Base-by-base conservation (phyloP, 2,888 invertebrate genomes). In the Ormyrus nitidulus region DNA sequence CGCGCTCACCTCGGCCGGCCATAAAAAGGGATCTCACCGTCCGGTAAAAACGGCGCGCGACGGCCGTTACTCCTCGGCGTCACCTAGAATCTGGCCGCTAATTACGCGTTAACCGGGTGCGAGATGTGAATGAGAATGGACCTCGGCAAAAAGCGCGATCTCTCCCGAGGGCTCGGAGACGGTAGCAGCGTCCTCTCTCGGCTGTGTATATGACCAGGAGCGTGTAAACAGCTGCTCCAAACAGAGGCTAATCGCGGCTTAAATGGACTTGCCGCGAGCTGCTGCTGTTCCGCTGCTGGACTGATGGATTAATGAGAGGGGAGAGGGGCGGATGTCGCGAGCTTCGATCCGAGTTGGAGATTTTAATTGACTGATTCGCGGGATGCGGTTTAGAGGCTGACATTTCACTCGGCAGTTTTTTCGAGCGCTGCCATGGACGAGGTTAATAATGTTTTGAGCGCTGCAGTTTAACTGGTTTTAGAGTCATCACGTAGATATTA, bases 11-110 rank as follows among this genome's bases (percentile, higher is more conserved):
- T 46, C 19, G 1, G 11, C 46, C 58, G n/a, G 48, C 66, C 58
- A 13, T 34, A 34, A 34, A 34, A 34, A 34, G 34, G 34, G 34
- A 34, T 54, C 65, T 74, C 54, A 7, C 65, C 19, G 34, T 56
- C 66, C 51, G 51, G 53, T 46, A 79, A 74, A 69, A 79, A 74
- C 64, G 58, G 19, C 65, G 65, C 77, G 65, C 77, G 59, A 59
- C 71, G 64, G 69, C 79, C 74, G 74, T 74, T 79, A 79, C 58
- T 62, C 10, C 66, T 49, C 34, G 66, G 71, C 75, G 75, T 80
- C 80, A 77, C 80, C 76, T 80, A 80, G 76, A 76, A 80, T 80
- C 72, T 80, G 62, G 68, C 80, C 49, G 72, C 71, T 80, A 80
- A 80, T 80, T 80, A 68, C 69, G 72, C 72, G 80, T 68, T 80